Evolutionary conservation across 1,140 invertebrate species (phyloP).

Genomic region (Paramacrobiotus metropolitanus): DNA sequence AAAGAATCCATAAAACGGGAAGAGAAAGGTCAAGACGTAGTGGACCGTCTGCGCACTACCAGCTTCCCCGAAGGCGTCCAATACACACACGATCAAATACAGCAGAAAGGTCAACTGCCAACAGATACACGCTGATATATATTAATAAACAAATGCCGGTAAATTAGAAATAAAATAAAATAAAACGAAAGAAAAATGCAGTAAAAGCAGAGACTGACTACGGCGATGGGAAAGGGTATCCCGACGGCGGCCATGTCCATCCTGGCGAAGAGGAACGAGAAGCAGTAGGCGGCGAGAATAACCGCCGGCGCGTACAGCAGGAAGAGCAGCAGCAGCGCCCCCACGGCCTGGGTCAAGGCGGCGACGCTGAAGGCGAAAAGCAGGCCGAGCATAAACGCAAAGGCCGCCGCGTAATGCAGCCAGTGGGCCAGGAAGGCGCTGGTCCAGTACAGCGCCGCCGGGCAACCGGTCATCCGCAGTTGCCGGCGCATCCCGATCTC

Average conservation of each 20-base stretch:
- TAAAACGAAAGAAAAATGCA: not conserved
- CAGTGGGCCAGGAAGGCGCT: slow-evolving; percentile 35
- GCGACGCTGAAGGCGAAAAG: slow-evolving; percentile 16
- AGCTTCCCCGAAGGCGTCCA: slow-evolving; percentile 20
- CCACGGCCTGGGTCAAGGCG: slow-evolving; percentile 32
- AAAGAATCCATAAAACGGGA: slow-evolving; percentile 10
- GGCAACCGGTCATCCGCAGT: slow-evolving; percentile 50
- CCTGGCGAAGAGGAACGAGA: slow-evolving; percentile 54
- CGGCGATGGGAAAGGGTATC: slow-evolving; percentile 15
- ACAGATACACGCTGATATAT: no score
- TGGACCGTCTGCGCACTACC: slow-evolving; percentile 10
- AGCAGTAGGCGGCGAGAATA: slow-evolving; percentile 43
- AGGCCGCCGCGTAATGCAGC: slow-evolving; percentile 38
- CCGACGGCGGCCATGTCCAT: slow-evolving; percentile 43
- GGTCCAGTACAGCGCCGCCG: slow-evolving; percentile 47
- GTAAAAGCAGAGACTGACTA: slow-evolving; percentile 17
- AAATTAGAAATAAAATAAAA: no score
- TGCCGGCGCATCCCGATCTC: slow-evolving; percentile 26
- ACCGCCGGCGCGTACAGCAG: slow-evolving; percentile 47
- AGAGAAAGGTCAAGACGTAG: slow-evolving; percentile 7
- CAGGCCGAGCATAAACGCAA: slow-evolving; percentile 20
- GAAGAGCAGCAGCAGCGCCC: slow-evolving; percentile 37
- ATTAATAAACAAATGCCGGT: no score
- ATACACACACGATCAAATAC: slow-evolving; percentile 33
- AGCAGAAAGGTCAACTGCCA: slow-evolving; percentile 42